phyloP scores from a whole-genome alignment of 2,888 invertebrate genomes.

The Bellardia bayeri region DNA sequence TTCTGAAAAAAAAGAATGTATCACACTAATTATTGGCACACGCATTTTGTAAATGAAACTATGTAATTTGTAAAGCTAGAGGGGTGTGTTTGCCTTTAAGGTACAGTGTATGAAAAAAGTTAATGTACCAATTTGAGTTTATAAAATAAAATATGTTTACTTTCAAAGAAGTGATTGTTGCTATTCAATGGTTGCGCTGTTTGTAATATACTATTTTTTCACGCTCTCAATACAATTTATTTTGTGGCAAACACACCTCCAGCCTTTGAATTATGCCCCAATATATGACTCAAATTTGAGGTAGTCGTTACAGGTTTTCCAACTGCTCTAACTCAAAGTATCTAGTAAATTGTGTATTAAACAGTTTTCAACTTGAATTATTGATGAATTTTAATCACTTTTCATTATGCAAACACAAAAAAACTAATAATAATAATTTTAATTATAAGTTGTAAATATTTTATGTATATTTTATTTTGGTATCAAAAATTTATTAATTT shows the following conservation, averaged over 20 bases:
- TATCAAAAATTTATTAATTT: constrained; percentile 25
- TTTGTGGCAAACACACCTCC: constrained; percentile 46
- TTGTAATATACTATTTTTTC: background rate
- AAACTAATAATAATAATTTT: constrained; percentile 25
- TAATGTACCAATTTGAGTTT: background rate
- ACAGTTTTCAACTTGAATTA: constrained; percentile 33
- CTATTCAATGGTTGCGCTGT: constrained; percentile 9
- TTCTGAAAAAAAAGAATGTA: constrained; percentile 46
- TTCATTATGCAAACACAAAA: background rate
- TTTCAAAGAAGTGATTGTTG: background rate
- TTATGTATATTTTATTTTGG: constrained; percentile 24
- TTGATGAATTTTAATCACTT: constrained; percentile 51
- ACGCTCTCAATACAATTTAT: background rate
- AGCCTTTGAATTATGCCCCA: background rate
- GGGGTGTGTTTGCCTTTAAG: background rate
- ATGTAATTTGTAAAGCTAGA: background rate
- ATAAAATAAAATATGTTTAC: too few species aligned
- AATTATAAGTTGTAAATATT: constrained; percentile 57
- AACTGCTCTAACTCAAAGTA: background rate
- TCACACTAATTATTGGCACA: constrained; percentile 35
- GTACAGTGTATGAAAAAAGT: constrained; percentile 10
- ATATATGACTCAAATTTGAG: background rate
- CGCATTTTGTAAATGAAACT: constrained; percentile 29
- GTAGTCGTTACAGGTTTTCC: background rate
- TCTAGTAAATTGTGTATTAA: background rate